A percentile compares a stretch with the other conserved stretches of the same genome.
Evolutionary conservation across 2,797 vertebrate genomes (phyloP).

Genomic region (Petrocephalus schoutedeni): DNA sequence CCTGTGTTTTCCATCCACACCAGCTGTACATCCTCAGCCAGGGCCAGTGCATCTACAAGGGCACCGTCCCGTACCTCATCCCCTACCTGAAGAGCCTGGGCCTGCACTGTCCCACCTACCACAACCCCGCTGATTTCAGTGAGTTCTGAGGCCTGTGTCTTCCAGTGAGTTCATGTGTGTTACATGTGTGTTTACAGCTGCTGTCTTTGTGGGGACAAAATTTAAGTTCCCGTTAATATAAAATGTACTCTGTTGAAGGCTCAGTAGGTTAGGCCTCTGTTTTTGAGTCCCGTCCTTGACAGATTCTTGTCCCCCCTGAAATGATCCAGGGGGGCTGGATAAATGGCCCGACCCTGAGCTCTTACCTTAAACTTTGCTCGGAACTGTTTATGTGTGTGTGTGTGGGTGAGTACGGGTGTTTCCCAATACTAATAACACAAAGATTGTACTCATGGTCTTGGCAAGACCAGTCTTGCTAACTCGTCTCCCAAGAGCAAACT

Average conservation of each 20-base stretch:
- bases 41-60: slow-evolving; percentile 98
- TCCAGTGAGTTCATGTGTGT: background rate
- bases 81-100: slow-evolving; percentile 93
- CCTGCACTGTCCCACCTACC: slow-evolving; percentile 94
- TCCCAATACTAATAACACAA: background rate
- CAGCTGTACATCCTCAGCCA: slow-evolving; percentile 98
- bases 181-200: background rate
- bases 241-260: background rate
- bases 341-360: background rate
- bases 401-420: background rate
- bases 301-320: background rate
- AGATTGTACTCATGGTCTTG: background rate
- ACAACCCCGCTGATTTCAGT: slow-evolving; percentile 99
- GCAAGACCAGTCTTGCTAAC: background rate
- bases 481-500: background rate
- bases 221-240: background rate
- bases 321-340: background rate
- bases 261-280: background rate
- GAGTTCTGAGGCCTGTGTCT: slow-evolving; percentile 50
- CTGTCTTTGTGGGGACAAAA: background rate
- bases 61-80: slow-evolving; percentile 88
- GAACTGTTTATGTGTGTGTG: background rate
- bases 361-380: background rate
- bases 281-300: background rate
- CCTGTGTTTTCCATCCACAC: slow-evolving; percentile 24